Percentiles rank a stretch among this genome's conserved stretches.
phyloP scores from a whole-genome alignment of 2,888 invertebrate species.

The Diarsia rubi region DNA sequence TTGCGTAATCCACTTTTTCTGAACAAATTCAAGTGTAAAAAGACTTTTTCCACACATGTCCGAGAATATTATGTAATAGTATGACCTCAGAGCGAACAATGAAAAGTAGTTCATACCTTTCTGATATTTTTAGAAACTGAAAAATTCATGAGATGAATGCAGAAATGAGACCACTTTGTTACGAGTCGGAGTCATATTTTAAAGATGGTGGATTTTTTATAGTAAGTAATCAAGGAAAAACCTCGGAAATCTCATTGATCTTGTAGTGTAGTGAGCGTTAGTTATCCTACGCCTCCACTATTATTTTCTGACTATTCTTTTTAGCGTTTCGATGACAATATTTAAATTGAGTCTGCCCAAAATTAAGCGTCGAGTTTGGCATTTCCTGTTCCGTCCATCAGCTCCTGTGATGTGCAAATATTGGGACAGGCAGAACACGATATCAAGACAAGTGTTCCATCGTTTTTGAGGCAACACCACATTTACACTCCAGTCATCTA shows the following conservation, averaged over 20 bases:
- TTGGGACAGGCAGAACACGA: no score
- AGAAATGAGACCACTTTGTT: slow-evolving; percentile 17
- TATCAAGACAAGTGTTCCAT: no score
- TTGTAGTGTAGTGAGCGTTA: neutral
- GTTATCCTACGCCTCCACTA: no score
- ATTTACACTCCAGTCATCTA: no score
- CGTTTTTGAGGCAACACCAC: no score
- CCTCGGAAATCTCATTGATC: neutral
- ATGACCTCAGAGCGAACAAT: slow-evolving; percentile 38
- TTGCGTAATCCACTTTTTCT: slow-evolving; percentile 35
- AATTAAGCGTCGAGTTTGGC: no score
- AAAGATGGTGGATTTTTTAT: neutral
- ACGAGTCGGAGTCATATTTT: neutral
- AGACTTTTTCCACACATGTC: slow-evolving; percentile 16
- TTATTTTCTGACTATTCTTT: no score
- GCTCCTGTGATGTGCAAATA: no score
- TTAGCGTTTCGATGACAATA: no score
- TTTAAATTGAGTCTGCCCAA: no score
- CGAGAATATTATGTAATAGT: slow-evolving; percentile 31
- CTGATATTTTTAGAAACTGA: slow-evolving; percentile 20
- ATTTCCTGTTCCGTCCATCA: no score
- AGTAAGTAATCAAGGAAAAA: neutral
- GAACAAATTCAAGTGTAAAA: slow-evolving; percentile 15
- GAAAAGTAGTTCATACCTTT: slow-evolving; percentile 23
- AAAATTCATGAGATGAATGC: slow-evolving; percentile 38